Evolutionary conservation across 92 coral and sea anemone species (phyloP).

Genomic region (Porites divaricata): DNA sequence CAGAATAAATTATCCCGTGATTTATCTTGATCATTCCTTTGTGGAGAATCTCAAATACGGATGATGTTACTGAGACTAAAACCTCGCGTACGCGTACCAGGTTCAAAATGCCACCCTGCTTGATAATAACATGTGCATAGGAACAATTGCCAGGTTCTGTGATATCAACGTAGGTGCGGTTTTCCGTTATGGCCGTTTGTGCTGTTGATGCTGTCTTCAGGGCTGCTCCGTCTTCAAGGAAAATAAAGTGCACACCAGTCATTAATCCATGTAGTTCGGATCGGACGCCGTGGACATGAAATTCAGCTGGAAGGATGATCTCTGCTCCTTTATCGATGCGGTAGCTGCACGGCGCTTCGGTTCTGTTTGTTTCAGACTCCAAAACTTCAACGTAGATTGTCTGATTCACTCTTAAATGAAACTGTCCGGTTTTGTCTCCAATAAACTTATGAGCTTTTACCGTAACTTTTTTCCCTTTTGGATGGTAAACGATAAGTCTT

Average conservation of each 20-base stretch:
- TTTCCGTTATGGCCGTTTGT: slow-evolving; percentile 90
- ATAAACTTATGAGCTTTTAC: slow-evolving; percentile 86
- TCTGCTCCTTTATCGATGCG: slow-evolving; percentile 86
- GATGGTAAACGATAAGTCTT: slow-evolving; percentile 90
- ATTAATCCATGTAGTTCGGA: slow-evolving; percentile 86
- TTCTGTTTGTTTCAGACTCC: slow-evolving; percentile 88
- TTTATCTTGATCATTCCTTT: slow-evolving; percentile 80
- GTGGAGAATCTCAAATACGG: slow-evolving; percentile 86
- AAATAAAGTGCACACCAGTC: slow-evolving; percentile 93
- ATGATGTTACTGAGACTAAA: slow-evolving; percentile 82
- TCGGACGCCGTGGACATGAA: slow-evolving; percentile 95
- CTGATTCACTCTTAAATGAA: slow-evolving; percentile 83
- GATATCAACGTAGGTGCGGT: slow-evolving; percentile 79
- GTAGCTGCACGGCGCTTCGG: slow-evolving; percentile 99
- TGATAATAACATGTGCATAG: slow-evolving; percentile 84
- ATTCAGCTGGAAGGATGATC: slow-evolving; percentile 92
- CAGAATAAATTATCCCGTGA: slow-evolving; percentile 86
- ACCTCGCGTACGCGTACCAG: slow-evolving; percentile 74
- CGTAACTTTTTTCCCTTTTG: slow-evolving; percentile 71
- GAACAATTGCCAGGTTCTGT: slow-evolving; percentile 93
- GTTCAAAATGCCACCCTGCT: slow-evolving; percentile 88
- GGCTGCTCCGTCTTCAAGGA: slow-evolving; percentile 81
- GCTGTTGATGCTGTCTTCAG: slow-evolving; percentile 87
- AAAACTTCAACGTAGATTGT: slow-evolving; percentile 88
- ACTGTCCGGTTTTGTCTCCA: slow-evolving; percentile 96